phyloP scores from a whole-genome alignment of 2,888 invertebrate genomes.

The Drepanosiphum platanoidis region DNA sequence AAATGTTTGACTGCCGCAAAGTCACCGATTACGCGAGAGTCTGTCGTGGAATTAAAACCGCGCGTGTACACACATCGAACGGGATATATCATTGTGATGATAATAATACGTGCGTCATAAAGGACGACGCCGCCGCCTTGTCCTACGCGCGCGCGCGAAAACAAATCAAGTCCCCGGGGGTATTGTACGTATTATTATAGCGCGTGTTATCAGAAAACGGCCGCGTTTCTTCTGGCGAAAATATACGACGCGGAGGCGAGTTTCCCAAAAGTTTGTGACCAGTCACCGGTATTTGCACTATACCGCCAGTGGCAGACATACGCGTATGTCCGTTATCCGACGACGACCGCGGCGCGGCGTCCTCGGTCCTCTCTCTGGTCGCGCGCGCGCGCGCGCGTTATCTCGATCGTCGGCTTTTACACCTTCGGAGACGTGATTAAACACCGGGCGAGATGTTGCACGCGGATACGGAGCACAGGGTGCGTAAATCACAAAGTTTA shows the following conservation, averaged over 20 bases:
- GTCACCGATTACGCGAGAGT: not conserved
- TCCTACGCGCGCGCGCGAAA: too few species aligned
- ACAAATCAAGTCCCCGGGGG: too few species aligned
- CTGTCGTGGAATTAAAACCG: too few species aligned
- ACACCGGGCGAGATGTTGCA: not conserved
- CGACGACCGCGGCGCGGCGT: too few species aligned
- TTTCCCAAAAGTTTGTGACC: conserved; percentile 1
- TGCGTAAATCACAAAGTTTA: not conserved
- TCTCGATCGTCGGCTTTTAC: conserved; percentile 12
- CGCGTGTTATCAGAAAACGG: too few species aligned
- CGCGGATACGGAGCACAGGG: not conserved
- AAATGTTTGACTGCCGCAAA: not conserved
- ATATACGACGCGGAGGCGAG: not conserved
- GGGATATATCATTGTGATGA: too few species aligned
- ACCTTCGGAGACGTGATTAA: conserved; percentile 19
- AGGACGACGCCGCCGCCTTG: too few species aligned
- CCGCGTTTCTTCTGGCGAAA: too few species aligned
- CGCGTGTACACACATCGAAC: too few species aligned
- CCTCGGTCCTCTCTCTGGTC: too few species aligned
- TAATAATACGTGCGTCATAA: too few species aligned
- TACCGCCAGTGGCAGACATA: not conserved
- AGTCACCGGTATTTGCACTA: not conserved
- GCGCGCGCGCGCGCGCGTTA: not conserved
- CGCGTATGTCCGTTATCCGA: not conserved
- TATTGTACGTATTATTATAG: too few species aligned